Base-by-base conservation (phyloP, 1,140 invertebrate species). In the Leptestheria dahalacensis region DNA sequence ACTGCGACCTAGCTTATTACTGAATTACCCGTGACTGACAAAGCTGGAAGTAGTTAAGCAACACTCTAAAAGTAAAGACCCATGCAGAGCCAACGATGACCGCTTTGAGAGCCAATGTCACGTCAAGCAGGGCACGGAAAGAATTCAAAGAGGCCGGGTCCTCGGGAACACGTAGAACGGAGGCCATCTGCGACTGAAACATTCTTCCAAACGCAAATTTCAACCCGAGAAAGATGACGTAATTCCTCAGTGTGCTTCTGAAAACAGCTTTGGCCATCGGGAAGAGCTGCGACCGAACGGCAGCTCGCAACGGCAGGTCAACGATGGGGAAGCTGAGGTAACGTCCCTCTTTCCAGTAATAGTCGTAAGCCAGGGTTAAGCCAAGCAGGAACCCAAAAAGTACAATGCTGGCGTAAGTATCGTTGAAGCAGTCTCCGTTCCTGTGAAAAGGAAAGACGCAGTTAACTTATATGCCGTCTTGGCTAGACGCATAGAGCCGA, bases 321-420 rank as follows among this genome's bases (percentile, higher is more conserved):
- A 55, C 24, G 20, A 29, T 20, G 9, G 53, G 53, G 10, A 55
- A 26, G 12, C 33, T 55, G 23, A 55, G 26, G 20, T 21, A 18
- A 21, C 53, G 26, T 55, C 26, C 33, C 2, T 55, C 53, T 21
- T 26, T 29, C 26, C 26, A 55, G 53, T 29, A 55, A 20, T 55
- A 55, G n/a, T 55, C 53, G 9, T 33, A 26, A 15, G 53, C 53
- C 33, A 29, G 20, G 33, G 20, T 21, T 12, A 29, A 9, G 10
- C 53, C 53, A 55, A 55, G 53, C 9, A 20, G 33, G 28, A 26
- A 18, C 1, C 53, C 53, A 55, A 55, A 55, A 20, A 55, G 33
- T 29, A 55, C n/a, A 12, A 20, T 3, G 33, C 28, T 29, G 26
- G 33, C 11, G 26, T 55, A 20, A 12, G 23, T 26, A 2, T 55